These are phyloP conservation scores for Busseola fusca DNA, from an alignment of 2,888 invertebrate genomes.

Conservation along the genomic window DNA sequence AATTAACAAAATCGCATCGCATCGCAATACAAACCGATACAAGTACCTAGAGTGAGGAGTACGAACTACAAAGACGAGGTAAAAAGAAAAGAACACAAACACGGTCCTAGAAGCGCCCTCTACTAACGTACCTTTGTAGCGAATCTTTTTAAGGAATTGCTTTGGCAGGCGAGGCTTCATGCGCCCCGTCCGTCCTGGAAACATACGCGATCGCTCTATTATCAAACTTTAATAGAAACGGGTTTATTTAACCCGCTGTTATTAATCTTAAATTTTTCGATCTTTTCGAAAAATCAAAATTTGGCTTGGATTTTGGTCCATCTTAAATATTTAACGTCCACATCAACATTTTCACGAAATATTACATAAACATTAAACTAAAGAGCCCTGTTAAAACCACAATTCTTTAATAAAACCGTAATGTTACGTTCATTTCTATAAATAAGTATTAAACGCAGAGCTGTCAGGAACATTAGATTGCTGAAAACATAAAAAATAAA, in stretches of 20 bases:
- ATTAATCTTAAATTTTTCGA: background rate
- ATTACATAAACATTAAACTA: slow-evolving; percentile 6
- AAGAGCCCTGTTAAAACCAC: slow-evolving; percentile 15
- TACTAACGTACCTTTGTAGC: slow-evolving; percentile 85
- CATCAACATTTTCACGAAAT: slow-evolving; percentile 14
- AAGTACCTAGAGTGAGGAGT: slow-evolving; percentile 21
- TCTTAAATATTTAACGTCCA: slow-evolving; percentile 3
- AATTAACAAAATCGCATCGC: slow-evolving; percentile 29
- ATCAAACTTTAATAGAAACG: slow-evolving; percentile 13
- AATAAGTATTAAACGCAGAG: slow-evolving; percentile 36
- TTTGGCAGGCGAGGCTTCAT: slow-evolving; percentile 81
- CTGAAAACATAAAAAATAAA: slow-evolving; percentile 34
- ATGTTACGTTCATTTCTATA: slow-evolving; percentile 38
- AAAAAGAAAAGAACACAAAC: slow-evolving; percentile 44
- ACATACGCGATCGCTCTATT: slow-evolving; percentile 60
- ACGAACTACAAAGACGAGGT: slow-evolving; percentile 47
- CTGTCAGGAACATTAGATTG: slow-evolving; percentile 49
- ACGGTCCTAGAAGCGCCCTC: slow-evolving; percentile 71
- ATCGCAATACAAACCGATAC: slow-evolving; percentile 29
- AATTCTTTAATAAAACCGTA: slow-evolving; percentile 37
- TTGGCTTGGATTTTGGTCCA: background rate
- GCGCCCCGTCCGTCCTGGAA: slow-evolving; percentile 82
- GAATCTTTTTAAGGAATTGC: slow-evolving; percentile 84
- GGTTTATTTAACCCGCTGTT: background rate
- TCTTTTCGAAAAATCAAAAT: background rate